Evolutionary conservation across 2,797 vertebrate genomes (phyloP).

Genomic region (Phoeniculus purpureus): DNA sequence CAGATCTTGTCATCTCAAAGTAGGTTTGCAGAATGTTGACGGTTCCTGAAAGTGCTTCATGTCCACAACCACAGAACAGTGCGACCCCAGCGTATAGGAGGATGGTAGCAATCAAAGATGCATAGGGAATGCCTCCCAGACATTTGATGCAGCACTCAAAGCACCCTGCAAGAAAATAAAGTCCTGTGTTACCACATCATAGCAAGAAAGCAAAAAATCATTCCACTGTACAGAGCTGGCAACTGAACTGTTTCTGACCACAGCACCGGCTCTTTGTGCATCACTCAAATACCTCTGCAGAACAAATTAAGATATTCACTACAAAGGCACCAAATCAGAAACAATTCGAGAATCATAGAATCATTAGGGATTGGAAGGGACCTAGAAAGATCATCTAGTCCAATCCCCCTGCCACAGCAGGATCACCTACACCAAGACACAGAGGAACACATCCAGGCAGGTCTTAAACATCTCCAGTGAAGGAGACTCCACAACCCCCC

Average conservation of each 20-base stretch:
- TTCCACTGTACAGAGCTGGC: not conserved
- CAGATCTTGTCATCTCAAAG: conserved; percentile 94
- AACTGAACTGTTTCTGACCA: not conserved
- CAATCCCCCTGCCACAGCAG: too few relatives aligned
- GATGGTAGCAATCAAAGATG: conserved; percentile 95
- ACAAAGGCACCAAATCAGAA: not conserved
- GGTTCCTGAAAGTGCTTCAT: conserved; percentile 95
- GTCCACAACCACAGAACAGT: conserved; percentile 96
- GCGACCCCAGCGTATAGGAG: conserved; percentile 96
- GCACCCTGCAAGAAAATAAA: conserved; percentile 82
- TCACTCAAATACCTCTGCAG: not conserved
- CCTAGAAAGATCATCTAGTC: too few relatives aligned
- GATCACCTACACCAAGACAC: too few relatives aligned
- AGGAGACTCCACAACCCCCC: too few relatives aligned
- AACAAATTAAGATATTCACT: not conserved
- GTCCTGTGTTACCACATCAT: not conserved
- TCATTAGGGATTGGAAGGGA: too few relatives aligned
- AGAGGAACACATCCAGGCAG: too few relatives aligned
- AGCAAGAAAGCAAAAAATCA: not conserved
- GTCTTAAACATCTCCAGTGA: too few relatives aligned
- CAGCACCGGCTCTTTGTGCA: not conserved
- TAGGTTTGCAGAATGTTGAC: conserved; percentile 98
- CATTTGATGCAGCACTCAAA: conserved; percentile 98
- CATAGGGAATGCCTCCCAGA: conserved; percentile 95
- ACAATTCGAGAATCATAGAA: not conserved